Percentiles rank a stretch among this genome's conserved stretches.
phyloP scores from a whole-genome alignment of 2,888 invertebrate species.

The Axea sp. region DNA sequence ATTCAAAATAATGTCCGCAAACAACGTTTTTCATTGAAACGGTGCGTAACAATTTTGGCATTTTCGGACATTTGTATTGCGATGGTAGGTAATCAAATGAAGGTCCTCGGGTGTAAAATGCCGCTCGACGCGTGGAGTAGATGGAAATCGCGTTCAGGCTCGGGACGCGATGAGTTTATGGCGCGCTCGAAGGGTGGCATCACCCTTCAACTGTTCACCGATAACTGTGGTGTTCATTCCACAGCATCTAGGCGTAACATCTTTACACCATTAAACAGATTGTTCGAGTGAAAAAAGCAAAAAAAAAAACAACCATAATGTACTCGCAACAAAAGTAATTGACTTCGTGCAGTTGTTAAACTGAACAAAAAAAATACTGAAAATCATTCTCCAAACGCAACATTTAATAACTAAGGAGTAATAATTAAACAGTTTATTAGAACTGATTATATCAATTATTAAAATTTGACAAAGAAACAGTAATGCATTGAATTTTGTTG shows the following conservation, averaged over 20 bases:
- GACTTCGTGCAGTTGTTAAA: background rate
- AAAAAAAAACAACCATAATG: too few relatives aligned
- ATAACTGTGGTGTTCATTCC: slow-evolving; percentile 49
- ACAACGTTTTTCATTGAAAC: slow-evolving; percentile 30
- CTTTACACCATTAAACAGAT: slow-evolving; percentile 48
- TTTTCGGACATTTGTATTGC: slow-evolving; percentile 53
- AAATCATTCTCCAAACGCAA: too few relatives aligned
- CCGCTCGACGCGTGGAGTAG: slow-evolving; percentile 56
- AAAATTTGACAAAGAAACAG: too few relatives aligned
- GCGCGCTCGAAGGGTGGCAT: slow-evolving; percentile 72
- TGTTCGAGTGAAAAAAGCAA: slow-evolving; percentile 20
- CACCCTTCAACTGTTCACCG: slow-evolving; percentile 68
- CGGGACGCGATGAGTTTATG: slow-evolving; percentile 66
- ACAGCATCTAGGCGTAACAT: slow-evolving; percentile 37
- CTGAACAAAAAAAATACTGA: too few relatives aligned
- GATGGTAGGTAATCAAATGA: slow-evolving; percentile 66
- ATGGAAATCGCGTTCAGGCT: slow-evolving; percentile 62
- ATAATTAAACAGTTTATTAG: too few relatives aligned
- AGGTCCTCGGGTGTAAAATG: slow-evolving; percentile 61
- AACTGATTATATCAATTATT: too few relatives aligned
- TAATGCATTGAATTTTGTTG: too few relatives aligned
- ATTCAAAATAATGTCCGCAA: too few relatives aligned
- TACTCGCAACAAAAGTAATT: slow-evolving; percentile 1
- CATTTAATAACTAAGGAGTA: too few relatives aligned
- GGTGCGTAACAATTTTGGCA: slow-evolving; percentile 52